Conservation (phyloP, 2,113 vertebrate genomes). For the Microtus ochrogaster region DNA sequence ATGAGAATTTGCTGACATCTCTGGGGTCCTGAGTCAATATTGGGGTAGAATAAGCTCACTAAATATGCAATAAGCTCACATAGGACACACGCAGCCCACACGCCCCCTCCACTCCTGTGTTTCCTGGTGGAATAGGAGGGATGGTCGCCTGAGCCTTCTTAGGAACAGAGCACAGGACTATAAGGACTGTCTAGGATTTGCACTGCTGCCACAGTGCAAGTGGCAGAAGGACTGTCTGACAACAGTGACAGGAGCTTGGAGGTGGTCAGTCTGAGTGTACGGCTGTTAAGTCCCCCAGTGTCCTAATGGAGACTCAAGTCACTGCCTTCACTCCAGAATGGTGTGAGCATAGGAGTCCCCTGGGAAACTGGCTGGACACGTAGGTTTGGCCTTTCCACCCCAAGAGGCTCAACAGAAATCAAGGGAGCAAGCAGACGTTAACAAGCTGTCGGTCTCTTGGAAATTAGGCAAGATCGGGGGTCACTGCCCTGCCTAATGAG, state of each 20-base stretch:
- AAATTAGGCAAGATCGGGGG: neutral
- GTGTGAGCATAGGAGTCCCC: neutral
- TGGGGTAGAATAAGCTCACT: neutral
- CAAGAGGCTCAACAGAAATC: neutral
- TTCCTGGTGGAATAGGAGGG: neutral
- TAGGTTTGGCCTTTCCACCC: neutral
- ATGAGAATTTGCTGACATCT: neutral
- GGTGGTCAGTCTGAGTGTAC: rapidly evolving
- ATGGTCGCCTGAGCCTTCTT: neutral
- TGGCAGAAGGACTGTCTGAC: neutral
- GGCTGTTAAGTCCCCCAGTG: neutral
- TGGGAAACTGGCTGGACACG: neutral
- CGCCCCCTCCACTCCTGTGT: neutral
- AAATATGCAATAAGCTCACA: too few relatives aligned
- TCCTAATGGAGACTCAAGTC: neutral
- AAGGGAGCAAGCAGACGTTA: neutral
- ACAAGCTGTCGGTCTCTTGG: neutral
- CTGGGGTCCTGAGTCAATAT: neutral
- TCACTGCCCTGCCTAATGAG: neutral
- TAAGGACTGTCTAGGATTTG: neutral
- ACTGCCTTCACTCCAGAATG: neutral
- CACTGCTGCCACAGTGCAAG: neutral
- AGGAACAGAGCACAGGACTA: neutral
- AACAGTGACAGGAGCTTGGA: neutral
- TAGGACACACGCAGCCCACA: neutral